Evolutionary conservation across 2,888 invertebrate species (phyloP), one percentile per base, ranked within the genome.

Genomic region (Macaria notata): DNA sequence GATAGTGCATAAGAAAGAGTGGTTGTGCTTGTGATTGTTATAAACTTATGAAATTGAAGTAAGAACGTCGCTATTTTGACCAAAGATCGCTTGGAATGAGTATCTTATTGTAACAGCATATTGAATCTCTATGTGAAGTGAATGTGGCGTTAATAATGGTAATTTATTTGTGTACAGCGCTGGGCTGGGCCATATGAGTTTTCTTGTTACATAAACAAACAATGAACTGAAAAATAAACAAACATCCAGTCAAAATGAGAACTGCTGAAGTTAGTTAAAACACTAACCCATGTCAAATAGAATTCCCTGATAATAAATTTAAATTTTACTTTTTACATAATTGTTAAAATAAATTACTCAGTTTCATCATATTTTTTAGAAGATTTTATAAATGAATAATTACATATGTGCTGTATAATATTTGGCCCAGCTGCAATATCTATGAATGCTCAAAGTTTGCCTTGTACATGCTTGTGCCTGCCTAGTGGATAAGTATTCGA

Each of bases 381-480:
- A 19, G 19, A 19, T 19, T 19, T 19, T 2, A 19, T 19, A 36
- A 36, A 36, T 36, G 1, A 36, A 36, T 6, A 36, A 36, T 6
- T 6, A n/a, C n/a, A n/a, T n/a, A 36, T 36, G 5, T 4, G 33
- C 33, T 36, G 7, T 36, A 6, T 2, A 7, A 36, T 6, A 36
- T 4, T 36, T 6, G 55, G 61, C 41, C 51, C 60, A 58, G 48
- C 1, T 54, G 38, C 29, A 30, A 9, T 42, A 46, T 44, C 36
- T 55, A 59, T 48, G 55, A n/a, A 48, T 79, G 85, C 82, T 86
- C 82, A 82, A 83, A 71, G 31, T 56, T 63, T 51, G 78, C 81
- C 84, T 85, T 76, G 60, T 60, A 60, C 81, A 84, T 79, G 88
- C 89, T 87, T 88, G 88, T 88, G 88, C 86, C 86, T 87, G 81